Evolutionary conservation across 2,113 vertebrate genomes (phyloP).

Genomic region (Paradoxurus hermaphroditus): DNA sequence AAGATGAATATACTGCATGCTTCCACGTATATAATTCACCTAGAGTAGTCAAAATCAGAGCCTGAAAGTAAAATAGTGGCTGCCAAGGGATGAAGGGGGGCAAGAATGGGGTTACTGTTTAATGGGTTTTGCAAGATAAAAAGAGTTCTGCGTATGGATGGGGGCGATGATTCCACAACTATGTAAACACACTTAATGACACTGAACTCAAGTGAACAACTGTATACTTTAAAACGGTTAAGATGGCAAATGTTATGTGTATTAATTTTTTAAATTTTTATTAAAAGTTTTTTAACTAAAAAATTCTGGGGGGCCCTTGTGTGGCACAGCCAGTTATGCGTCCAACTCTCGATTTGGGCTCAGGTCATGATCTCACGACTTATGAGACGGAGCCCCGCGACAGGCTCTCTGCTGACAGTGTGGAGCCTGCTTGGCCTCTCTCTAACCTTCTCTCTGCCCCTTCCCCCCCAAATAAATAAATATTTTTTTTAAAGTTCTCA

Average conservation of each 20-base stretch:
- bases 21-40: background rate
- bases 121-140: background rate
- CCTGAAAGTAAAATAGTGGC: background rate
- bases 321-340: too few relatives aligned
- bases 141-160: background rate
- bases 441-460: too few relatives aligned
- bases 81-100: too few relatives aligned
- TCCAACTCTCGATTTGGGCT: too few relatives aligned
- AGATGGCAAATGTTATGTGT: background rate
- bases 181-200: background rate
- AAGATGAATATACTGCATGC: background rate
- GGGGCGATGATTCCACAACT: background rate
- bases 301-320: background rate
- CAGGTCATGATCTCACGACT: too few relatives aligned
- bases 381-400: too few relatives aligned
- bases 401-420: too few relatives aligned
- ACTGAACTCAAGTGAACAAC: background rate
- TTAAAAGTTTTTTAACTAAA: background rate
- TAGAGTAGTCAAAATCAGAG: background rate
- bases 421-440: too few relatives aligned
- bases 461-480: too few relatives aligned
- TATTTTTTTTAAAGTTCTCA: background rate
- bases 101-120: background rate
- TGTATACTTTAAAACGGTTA: background rate
- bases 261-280: background rate